A percentile compares a stretch with the other conserved stretches of the same genome.
Conservation (phyloP, 2,113 vertebrate species). For the Eleginops maclovinus region DNA sequence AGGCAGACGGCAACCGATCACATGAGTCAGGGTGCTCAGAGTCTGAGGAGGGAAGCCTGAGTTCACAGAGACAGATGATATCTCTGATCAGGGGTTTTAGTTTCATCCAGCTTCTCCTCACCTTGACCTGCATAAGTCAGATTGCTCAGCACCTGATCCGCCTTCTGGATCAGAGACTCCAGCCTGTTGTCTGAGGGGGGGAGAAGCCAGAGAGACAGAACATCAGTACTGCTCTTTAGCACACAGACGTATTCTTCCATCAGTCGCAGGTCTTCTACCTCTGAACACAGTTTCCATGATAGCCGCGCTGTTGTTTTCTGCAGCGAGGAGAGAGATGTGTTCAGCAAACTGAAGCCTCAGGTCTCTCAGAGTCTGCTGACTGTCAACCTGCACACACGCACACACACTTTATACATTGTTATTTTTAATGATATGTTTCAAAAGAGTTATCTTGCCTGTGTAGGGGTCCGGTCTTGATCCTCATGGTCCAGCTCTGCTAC, state of each 20-base stretch:
- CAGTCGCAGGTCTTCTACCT: constrained; percentile 37
- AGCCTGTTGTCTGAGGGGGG: constrained; percentile 59
- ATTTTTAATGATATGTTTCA: background rate
- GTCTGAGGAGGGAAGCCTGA: no score
- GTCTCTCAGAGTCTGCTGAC: constrained; percentile 48
- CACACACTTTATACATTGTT: background rate
- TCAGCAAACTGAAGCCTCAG: constrained; percentile 70
- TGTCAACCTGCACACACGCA: constrained; percentile 39
- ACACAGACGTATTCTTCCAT: background rate
- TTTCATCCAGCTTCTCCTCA: no score
- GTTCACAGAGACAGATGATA: no score
- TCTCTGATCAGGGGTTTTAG: no score
- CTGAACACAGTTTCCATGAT: constrained; percentile 17
- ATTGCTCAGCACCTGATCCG: constrained; percentile 64
- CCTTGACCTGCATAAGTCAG: constrained; percentile 49
- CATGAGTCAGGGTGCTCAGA: no score
- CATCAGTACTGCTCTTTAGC: no score
- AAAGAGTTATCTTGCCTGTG: constrained; percentile 21
- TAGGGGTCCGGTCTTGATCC: background rate
- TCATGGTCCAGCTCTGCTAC: constrained; percentile 51
- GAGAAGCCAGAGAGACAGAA: background rate
- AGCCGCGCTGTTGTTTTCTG: constrained; percentile 26
- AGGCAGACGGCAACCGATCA: no score
- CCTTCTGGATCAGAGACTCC: constrained; percentile 72
- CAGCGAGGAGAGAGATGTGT: constrained; percentile 58